Evolutionary conservation across 1,140 invertebrate species (phyloP), one percentile per base, ranked within the genome.

Genomic region (Bombus terrestris): DNA sequence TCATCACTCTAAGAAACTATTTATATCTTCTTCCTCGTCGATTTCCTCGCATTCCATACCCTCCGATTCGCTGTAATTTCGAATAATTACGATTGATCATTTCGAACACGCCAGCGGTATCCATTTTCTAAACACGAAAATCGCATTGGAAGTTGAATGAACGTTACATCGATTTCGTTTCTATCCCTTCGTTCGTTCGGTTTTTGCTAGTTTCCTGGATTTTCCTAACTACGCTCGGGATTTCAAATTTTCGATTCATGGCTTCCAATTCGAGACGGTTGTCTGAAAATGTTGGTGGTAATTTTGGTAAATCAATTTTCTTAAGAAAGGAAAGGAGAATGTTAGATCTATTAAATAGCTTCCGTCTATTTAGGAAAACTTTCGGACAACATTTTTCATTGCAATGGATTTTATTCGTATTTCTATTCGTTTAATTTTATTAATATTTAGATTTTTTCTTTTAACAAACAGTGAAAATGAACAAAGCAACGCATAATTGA

Each of bases 151-250:
- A 77, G 10, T 35, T 74, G n/a, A 25, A 15, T 18, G 3, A 18
- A 35, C 32, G 13, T 75, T 57, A 57, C 73, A 75, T 75, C 35
- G 73, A 35, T 75, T 57, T 57, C 73, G 73, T 75, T 75, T 57
- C 47, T 57, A 13, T 32, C 18, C 47, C 47, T 18, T 13, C 18
- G 41, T 37, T 32, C 28, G 32, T 22, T 25, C 12, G 37, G 53
- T 74, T 74, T 74, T 74, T 32, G n/a, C 1, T 4, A 13, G 43
- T 73, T 43, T 43, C 18, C 39, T 3, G 15, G 18, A 25, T 68
- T 35, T 32, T 9, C 2, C 62, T 53, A 22, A 32, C 18, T 37
- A 18, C 25, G 39, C 13, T 41, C 2, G 3, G 12, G 25, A 72
- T 39, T 28, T 35, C 39, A 71, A 5, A 71, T 71, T 71, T 71